phyloP scores from a whole-genome alignment of 2,888 invertebrate genomes.

The Clunio marinus region DNA sequence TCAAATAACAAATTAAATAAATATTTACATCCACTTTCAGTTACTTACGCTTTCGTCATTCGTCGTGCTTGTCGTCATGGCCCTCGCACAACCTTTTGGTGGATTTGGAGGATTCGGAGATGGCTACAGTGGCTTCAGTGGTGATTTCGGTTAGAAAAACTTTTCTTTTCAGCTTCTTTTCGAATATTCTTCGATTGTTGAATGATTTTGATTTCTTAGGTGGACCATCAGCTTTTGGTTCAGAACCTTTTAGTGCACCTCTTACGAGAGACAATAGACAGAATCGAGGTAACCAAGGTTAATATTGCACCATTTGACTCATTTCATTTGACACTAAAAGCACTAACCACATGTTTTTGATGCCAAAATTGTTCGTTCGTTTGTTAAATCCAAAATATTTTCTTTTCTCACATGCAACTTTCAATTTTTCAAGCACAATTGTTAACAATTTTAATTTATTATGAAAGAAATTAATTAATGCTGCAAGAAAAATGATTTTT shows the following conservation, averaged over 20 bases:
- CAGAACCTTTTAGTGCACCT: slow-evolving; percentile 40
- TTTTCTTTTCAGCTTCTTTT: neutral
- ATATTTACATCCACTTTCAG: slow-evolving; percentile 8
- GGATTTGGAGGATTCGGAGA: slow-evolving; percentile 40
- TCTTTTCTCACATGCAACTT: neutral
- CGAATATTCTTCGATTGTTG: neutral
- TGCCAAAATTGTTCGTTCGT: too few relatives aligned
- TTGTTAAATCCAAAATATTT: too few relatives aligned
- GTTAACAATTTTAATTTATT: neutral
- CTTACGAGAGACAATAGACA: slow-evolving; percentile 49
- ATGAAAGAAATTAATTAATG: too few relatives aligned
- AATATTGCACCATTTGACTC: slow-evolving; percentile 22
- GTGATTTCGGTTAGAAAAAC: slow-evolving; percentile 40
- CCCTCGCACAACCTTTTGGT: neutral
- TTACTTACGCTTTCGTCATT: slow-evolving; percentile 26
- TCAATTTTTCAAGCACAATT: neutral
- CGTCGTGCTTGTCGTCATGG: slow-evolving; percentile 7
- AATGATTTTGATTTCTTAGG: slow-evolving; percentile 2
- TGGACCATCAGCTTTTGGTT: slow-evolving; percentile 40
- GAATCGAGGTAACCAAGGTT: slow-evolving; percentile 47
- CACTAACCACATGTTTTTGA: neutral
- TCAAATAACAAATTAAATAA: too few relatives aligned
- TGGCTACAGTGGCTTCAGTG: slow-evolving; percentile 41
- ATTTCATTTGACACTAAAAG: slow-evolving; percentile 22
- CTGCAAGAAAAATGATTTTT: neutral